Conservation (phyloP, 2,888 invertebrate genomes). For the Andricus curvator region DNA sequence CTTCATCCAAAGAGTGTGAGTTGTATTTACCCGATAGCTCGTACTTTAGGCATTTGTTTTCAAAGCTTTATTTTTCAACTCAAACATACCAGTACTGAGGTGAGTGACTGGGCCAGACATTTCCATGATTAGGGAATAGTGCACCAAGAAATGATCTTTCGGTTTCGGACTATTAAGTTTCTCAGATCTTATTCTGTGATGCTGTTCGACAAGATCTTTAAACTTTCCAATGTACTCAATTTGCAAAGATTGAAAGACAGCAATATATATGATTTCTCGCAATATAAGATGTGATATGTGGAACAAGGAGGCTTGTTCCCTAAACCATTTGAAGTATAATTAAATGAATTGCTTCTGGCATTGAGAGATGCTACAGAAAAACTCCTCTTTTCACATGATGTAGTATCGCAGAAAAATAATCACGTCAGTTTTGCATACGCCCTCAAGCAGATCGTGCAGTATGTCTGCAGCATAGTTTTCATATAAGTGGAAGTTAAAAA, state of each 20-base stretch:
- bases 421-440: too few relatives aligned
- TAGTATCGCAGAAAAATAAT: not conserved
- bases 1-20: not conserved
- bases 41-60: not conserved
- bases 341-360: too few relatives aligned
- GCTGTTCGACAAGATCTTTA: not conserved
- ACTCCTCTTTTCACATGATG: not conserved
- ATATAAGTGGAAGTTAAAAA: not conserved
- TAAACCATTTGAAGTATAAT: not conserved
- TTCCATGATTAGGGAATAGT: not conserved
- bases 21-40: not conserved
- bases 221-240: not conserved
- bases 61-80: not conserved
- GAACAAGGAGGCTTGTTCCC: not conserved
- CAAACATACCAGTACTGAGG: not conserved
- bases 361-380: not conserved
- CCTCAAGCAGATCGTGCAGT: too few relatives aligned
- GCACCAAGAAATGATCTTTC: not conserved
- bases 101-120: not conserved
- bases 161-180: not conserved
- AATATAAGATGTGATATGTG: not conserved
- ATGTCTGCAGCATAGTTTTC: not conserved
- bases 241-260: not conserved
- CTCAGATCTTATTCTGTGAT: not conserved
- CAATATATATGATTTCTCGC: not conserved